Evolutionary conservation across 2,113 vertebrate genomes (phyloP), one percentile per base, ranked within the genome.

Genomic region (Colius striatus): DNA sequence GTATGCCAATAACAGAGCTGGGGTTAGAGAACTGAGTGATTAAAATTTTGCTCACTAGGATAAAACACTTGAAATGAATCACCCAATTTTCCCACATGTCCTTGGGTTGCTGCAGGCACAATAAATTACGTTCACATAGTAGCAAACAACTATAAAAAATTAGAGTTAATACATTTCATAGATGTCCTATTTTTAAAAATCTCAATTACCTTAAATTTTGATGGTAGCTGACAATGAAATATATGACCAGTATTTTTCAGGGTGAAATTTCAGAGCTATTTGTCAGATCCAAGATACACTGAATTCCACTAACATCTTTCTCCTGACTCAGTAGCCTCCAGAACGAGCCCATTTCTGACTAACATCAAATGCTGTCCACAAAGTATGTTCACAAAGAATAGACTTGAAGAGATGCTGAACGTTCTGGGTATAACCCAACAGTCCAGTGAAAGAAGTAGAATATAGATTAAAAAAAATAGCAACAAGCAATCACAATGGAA

Each of bases 21-120:
- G 53, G 72, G 93, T 92, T 94, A 96, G 90, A 96, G 97, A 97
- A 96, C 83, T 23, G 60, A 62, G 94, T 97, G 96, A 97, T 90
- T 96, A 96, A 97, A 98, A 95, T 94, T 98, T 97, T 96, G 92
- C 95, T 97, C 96, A 97, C 89, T 94, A 96, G 65, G 92, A 97
- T 96, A 96, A 98, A 97, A 97, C 85, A 97, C 89, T 97, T 97
- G 84, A 96, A 98, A 97, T 95, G 65, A 97, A 97, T 97, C 93
- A 97, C 92, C 87, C 96, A 67, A 98, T 96, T 97, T 98, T 97
- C 79, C 90, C 97, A 74, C 68, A 79, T 93, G 73, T 94, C 95
- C 95, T 95, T 68, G 9, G 53, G 81, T 96, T 96, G 92, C 87
- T 89, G 87, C 60, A 94, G 85, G 94, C 92, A 96, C 89, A 96